These are phyloP conservation scores for Callocephalon fimbriatum DNA, from an alignment of 2,113 vertebrate genomes.

Conservation along the genomic window DNA sequence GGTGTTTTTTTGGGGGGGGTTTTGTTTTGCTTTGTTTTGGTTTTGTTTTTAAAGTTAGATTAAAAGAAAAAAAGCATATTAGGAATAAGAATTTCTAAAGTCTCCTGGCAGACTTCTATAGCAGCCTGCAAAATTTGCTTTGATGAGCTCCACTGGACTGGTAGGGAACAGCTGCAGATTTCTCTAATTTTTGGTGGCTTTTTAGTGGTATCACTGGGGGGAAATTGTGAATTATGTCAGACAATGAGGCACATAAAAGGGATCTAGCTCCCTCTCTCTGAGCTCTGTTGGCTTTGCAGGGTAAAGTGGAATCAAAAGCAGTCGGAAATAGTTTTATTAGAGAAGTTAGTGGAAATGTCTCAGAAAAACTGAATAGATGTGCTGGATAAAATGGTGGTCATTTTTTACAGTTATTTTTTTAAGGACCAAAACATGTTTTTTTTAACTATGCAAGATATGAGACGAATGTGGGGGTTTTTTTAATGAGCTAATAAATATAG, in stretches of 20 bases:
- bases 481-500: not conserved
- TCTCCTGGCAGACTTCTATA: not conserved
- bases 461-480: rapidly evolving
- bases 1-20: too few relatives aligned
- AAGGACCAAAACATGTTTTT: not conserved
- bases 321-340: not conserved
- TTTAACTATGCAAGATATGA: not conserved
- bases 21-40: not conserved
- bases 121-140: not conserved
- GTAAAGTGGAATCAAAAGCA: not conserved
- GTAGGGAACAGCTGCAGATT: not conserved
- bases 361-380: not conserved
- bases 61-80: not conserved
- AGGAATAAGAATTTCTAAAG: not conserved
- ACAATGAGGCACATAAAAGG: not conserved
- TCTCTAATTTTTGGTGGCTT: not conserved
- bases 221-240: not conserved
- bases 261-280: not conserved
- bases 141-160: not conserved
- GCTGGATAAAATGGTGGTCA: not conserved
- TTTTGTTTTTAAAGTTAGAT: not conserved
- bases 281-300: not conserved
- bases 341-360: not conserved
- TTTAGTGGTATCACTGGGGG: not conserved
- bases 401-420: not conserved